Evolutionary conservation across 2,113 vertebrate species (phyloP).

Genomic region (Gopherus flavomarginatus): DNA sequence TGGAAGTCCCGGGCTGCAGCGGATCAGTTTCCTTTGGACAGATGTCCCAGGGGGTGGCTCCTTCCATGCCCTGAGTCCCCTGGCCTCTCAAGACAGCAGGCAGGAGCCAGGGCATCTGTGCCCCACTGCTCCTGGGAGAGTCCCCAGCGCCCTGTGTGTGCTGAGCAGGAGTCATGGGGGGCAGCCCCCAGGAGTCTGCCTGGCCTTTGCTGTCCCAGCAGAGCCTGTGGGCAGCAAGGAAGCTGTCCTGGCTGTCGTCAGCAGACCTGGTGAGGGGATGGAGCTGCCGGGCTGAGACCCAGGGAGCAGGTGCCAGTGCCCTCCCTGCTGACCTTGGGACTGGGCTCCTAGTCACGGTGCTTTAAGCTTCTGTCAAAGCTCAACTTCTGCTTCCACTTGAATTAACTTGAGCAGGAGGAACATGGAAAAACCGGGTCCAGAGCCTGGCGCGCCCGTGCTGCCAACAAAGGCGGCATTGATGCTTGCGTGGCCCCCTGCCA

Average conservation of each 20-base stretch:
- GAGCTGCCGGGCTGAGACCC: background rate
- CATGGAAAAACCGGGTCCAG: conserved; percentile 62
- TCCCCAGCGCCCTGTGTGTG: conserved; percentile 36
- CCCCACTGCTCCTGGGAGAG: no score
- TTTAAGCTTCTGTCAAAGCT: conserved; percentile 13
- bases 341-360: background rate
- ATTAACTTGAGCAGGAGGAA: conserved; percentile 66
- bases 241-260: background rate
- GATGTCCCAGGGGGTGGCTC: background rate
- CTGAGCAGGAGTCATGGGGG: conserved; percentile 12
- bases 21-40: background rate
- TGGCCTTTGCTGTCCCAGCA: background rate
- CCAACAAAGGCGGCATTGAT: conserved; percentile 69
- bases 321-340: background rate
- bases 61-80: background rate
- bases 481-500: background rate
- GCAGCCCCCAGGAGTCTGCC: background rate
- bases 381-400: conserved; percentile 55
- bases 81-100: background rate
- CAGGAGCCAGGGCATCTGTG: background rate
- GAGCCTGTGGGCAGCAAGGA: background rate
- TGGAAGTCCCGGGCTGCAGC: background rate
- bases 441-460: conserved; percentile 39
- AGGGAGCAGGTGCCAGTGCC: fast-evolving
- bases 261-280: background rate